Evolutionary conservation across 2,888 invertebrate genomes (phyloP).

Genomic region (Melitaea athalia): DNA sequence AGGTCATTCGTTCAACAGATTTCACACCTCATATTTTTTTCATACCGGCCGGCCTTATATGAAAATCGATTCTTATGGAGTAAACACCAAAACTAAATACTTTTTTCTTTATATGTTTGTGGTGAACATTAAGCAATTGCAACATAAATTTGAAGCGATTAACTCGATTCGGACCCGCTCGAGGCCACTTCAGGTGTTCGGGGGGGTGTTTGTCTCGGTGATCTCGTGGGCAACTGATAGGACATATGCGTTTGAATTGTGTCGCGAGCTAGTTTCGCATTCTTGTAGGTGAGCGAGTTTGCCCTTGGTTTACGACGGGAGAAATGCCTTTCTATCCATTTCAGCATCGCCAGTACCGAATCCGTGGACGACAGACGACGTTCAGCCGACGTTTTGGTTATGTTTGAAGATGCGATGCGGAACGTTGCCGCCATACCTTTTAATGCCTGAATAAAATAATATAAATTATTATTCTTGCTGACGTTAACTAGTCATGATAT

Average conservation of each 20-base stretch:
- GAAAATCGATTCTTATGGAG: too few species aligned
- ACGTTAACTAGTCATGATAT: not conserved
- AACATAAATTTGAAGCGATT: constrained; percentile 35
- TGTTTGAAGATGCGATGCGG: constrained; percentile 92
- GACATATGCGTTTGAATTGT: constrained; percentile 91
- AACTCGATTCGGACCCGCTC: constrained; percentile 74
- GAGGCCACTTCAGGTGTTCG: constrained; percentile 59
- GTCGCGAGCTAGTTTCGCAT: constrained; percentile 83
- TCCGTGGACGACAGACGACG: constrained; percentile 93
- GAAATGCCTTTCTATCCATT: constrained; percentile 94
- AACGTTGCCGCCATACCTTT: constrained; percentile 97
- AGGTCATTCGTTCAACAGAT: too few species aligned
- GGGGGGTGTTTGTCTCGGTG: constrained; percentile 65
- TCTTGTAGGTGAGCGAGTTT: constrained; percentile 84
- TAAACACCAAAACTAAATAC: too few species aligned
- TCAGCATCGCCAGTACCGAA: constrained; percentile 93
- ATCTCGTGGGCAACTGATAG: constrained; percentile 73
- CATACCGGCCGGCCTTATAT: too few species aligned
- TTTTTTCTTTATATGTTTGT: too few species aligned
- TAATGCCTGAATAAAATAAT: constrained; percentile 83
- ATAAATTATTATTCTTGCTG: not conserved
- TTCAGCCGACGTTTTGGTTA: constrained; percentile 93
- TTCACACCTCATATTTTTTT: too few species aligned
- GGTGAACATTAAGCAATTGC: too few species aligned
- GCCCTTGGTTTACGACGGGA: constrained; percentile 89